A percentile compares a stretch with the other conserved stretches of the same genome.
These are phyloP conservation scores for Anoura caudifer DNA, from an alignment of 2,113 vertebrate species.

Conservation along the genomic window DNA sequence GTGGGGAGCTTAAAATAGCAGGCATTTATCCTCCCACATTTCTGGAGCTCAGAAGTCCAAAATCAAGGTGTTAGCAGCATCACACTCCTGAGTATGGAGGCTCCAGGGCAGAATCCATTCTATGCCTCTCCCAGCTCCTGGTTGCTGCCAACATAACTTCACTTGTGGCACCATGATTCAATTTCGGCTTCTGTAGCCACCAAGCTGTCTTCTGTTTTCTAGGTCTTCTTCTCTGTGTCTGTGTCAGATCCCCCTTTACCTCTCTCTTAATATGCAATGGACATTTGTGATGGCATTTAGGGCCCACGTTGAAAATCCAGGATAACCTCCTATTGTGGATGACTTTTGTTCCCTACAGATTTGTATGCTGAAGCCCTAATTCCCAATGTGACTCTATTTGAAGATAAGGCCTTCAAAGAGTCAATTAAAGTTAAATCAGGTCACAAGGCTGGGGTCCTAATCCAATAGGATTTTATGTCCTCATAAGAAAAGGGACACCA, in stretches of 20 bases:
- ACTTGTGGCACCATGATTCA: not conserved
- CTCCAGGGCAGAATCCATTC: not conserved
- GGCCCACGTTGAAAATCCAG: not conserved
- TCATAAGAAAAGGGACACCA: not conserved
- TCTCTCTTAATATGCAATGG: not conserved
- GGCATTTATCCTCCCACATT: no score
- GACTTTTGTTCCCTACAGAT: not conserved
- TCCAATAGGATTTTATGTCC: not conserved
- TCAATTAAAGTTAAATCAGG: not conserved
- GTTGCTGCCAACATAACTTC: no score
- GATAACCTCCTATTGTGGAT: not conserved
- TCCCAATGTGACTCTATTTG: not conserved
- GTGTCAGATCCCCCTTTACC: not conserved
- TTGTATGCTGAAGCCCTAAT: not conserved
- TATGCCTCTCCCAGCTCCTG: not conserved
- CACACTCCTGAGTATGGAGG: rapidly evolving
- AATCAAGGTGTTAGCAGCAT: not conserved
- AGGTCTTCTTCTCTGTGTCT: not conserved
- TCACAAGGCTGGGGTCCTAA: not conserved
- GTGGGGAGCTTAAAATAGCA: not conserved
- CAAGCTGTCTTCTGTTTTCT: not conserved
- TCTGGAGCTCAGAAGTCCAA: not conserved
- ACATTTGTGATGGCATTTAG: not conserved
- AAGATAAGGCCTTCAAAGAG: not conserved
- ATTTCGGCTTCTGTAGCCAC: not conserved